These are phyloP conservation scores for Hymenochirus boettgeri DNA, from an alignment of 2,113 vertebrate species.

Conservation along the genomic window DNA sequence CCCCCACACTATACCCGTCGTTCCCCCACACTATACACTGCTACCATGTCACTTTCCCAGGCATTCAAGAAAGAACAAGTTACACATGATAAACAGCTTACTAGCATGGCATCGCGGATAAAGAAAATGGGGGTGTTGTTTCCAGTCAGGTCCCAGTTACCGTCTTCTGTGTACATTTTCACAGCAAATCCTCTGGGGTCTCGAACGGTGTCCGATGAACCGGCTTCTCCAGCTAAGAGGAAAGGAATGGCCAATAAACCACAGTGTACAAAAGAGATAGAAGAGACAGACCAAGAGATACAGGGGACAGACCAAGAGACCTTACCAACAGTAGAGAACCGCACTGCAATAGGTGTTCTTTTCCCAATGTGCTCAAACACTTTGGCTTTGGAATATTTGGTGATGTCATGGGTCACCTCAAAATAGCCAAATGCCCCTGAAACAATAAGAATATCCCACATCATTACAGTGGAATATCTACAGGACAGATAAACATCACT, in stretches of 20 bases:
- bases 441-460: constrained; percentile 2
- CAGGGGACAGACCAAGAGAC: background rate
- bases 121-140: constrained; percentile 97
- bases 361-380: constrained; percentile 89
- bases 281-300: background rate
- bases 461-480: no score
- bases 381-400: constrained; percentile 79
- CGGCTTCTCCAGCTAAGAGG: constrained; percentile 82
- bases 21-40: no score
- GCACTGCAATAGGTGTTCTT: constrained; percentile 77
- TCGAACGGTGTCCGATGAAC: constrained; percentile 90
- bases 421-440: constrained; percentile 93
- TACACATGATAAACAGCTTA: no score
- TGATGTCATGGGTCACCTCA: constrained; percentile 92
- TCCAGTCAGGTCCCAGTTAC: constrained; percentile 93
- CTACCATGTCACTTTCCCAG: no score
- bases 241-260: background rate
- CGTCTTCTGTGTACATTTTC: constrained; percentile 93
- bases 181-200: constrained; percentile 92
- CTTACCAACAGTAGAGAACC: constrained; percentile 93
- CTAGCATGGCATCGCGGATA: constrained; percentile 83
- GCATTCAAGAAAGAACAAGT: no score
- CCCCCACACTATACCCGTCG: no score
- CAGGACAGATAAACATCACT: no score
- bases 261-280: background rate